Evolutionary conservation across 2,113 vertebrate species (phyloP).

Genomic region (Malurus melanocephalus): DNA sequence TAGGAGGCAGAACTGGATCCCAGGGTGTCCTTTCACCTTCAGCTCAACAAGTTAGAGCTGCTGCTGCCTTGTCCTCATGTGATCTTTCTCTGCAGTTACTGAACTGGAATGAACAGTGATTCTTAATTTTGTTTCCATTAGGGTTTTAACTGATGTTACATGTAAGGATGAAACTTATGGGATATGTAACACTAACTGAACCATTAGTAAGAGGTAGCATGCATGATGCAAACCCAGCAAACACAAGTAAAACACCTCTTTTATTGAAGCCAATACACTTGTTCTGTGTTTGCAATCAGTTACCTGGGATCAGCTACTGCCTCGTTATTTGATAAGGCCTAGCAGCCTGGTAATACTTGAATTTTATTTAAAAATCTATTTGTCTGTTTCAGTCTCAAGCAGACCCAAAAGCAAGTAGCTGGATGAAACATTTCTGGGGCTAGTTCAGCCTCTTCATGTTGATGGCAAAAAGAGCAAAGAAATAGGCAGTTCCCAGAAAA

Average conservation of each 20-base stretch:
- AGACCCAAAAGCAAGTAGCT: not conserved
- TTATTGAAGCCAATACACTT: not conserved
- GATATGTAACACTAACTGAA: not conserved
- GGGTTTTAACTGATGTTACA: not conserved
- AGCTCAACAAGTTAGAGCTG: not conserved
- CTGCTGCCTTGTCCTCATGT: not conserved
- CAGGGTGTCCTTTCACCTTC: not conserved
- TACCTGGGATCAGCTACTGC: not conserved
- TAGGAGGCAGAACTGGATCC: slow-evolving; percentile 8
- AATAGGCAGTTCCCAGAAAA: not conserved
- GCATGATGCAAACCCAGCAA: not conserved
- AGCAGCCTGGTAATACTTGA: not conserved
- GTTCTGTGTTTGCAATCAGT: not conserved
- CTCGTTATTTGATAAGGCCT: not conserved
- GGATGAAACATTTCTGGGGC: not conserved
- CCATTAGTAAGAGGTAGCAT: not conserved
- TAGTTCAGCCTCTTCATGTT: not conserved
- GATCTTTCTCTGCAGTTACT: not conserved
- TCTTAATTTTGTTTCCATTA: not conserved
- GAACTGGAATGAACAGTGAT: not conserved
- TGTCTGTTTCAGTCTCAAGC: not conserved
- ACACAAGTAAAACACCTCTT: not conserved
- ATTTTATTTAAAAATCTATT: not conserved
- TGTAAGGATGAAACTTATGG: not conserved
- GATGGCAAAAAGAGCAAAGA: not conserved